Evolutionary conservation across 1,140 invertebrate genomes (phyloP).

Genomic region (Trachymyrmex septentrionalis): DNA sequence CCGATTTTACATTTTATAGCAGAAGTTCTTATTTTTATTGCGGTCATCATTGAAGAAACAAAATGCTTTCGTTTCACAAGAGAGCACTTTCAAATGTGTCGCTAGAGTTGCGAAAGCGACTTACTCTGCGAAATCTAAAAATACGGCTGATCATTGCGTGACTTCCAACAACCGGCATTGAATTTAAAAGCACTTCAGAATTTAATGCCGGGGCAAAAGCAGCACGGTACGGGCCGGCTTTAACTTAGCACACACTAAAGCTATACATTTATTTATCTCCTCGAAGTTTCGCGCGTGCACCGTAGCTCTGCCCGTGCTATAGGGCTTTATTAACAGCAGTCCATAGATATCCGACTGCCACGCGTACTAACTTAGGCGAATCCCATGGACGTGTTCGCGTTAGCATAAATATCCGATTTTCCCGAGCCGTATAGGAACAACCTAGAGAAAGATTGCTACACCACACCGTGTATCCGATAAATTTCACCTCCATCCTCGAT

Average conservation of each 20-base stretch:
- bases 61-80: background rate
- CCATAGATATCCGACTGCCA: slow-evolving; percentile 60
- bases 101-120: background rate
- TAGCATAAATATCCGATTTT: slow-evolving; percentile 65
- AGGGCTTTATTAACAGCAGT: slow-evolving; percentile 63
- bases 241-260: slow-evolving; percentile 45
- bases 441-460: slow-evolving; percentile 57
- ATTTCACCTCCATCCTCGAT: slow-evolving; percentile 25
- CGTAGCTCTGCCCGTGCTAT: slow-evolving; percentile 10
- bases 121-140: background rate
- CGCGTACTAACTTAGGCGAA: slow-evolving; percentile 58
- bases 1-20: background rate
- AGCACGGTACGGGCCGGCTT: slow-evolving; percentile 18
- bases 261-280: slow-evolving; percentile 62
- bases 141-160: slow-evolving; percentile 35
- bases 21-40: background rate
- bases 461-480: slow-evolving; percentile 51
- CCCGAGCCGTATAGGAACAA: slow-evolving; percentile 50
- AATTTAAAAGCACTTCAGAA: slow-evolving; percentile 47
- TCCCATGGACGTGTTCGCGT: slow-evolving; percentile 62
- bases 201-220: slow-evolving; percentile 34
- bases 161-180: slow-evolving; percentile 39
- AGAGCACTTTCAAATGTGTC: background rate
- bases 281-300: slow-evolving; percentile 42
- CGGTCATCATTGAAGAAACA: background rate